Percentiles rank a stretch among this genome's conserved stretches.
Conservation (phyloP, 1,140 invertebrate species). For the Calliphora vicina region DNA sequence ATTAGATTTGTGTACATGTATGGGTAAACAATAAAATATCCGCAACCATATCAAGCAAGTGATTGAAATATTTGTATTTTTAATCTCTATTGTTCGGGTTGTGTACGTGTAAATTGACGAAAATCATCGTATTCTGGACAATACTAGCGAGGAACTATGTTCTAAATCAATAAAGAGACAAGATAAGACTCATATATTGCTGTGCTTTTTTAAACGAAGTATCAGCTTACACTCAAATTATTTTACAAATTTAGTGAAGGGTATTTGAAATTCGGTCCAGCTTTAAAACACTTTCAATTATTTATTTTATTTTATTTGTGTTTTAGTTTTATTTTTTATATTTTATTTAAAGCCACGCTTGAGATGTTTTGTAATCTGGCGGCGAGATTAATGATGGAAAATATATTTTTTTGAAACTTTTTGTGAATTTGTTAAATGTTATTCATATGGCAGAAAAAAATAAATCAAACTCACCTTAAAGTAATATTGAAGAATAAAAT, state of each 20-base stretch:
- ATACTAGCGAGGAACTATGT: too few relatives aligned
- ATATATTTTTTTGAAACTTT: not conserved
- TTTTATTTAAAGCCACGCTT: not conserved
- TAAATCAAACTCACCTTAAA: not conserved
- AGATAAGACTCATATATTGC: too few relatives aligned
- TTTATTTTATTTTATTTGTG: not conserved
- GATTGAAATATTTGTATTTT: too few relatives aligned
- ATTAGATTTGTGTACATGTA: too few relatives aligned
- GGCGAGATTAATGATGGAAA: slow-evolving; percentile 4
- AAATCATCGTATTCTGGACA: too few relatives aligned
- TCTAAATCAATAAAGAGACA: too few relatives aligned
- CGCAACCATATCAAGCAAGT: too few relatives aligned
- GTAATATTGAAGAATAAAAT: not conserved
- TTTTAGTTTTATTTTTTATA: not conserved
- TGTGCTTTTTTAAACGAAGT: too few relatives aligned
- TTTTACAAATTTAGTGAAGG: not conserved
- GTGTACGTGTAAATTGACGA: too few relatives aligned
- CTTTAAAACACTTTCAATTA: not conserved
- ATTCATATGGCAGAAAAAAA: not conserved
- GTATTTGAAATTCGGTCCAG: not conserved
- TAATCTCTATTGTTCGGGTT: too few relatives aligned
- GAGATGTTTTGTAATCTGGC: slow-evolving; percentile 23
- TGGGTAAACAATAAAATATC: too few relatives aligned
- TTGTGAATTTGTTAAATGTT: not conserved
- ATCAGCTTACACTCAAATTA: too few relatives aligned